Evolutionary conservation across 2,113 vertebrate species (phyloP).

Genomic region (Caracal caracal): DNA sequence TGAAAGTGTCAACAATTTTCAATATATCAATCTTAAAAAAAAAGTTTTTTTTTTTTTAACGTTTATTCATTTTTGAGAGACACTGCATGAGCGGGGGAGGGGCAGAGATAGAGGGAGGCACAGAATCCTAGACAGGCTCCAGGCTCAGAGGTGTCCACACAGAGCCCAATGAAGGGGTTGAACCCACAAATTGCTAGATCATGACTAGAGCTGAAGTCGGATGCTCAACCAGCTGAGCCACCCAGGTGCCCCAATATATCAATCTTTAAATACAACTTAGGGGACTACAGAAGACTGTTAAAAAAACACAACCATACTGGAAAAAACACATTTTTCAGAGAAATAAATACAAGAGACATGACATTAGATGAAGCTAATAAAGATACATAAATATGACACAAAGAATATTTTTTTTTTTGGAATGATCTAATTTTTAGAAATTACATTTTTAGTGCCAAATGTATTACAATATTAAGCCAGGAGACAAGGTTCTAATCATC

Average conservation of each 20-base stretch:
- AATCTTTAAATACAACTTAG: not conserved
- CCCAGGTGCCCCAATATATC: not conserved
- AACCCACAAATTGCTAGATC: too few species aligned
- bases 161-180: too few species aligned
- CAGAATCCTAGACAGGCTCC: too few species aligned
- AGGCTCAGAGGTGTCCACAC: too few species aligned
- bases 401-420: not conserved
- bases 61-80: too few species aligned
- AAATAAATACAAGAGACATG: not conserved
- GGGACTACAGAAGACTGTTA: not conserved
- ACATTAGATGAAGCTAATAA: not conserved
- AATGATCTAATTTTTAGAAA: not conserved
- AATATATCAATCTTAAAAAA: not conserved
- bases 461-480: not conserved
- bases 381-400: not conserved
- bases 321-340: not conserved
- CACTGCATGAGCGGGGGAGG: too few species aligned
- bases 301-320: not conserved
- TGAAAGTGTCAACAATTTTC: not conserved
- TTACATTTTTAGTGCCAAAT: constrained; percentile 34
- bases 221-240: too few species aligned
- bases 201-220: too few species aligned
- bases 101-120: too few species aligned
- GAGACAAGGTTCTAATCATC: not conserved
- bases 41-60: too few species aligned